Conservation (phyloP, 2,113 vertebrate genomes). For the Corydoras sp. region DNA sequence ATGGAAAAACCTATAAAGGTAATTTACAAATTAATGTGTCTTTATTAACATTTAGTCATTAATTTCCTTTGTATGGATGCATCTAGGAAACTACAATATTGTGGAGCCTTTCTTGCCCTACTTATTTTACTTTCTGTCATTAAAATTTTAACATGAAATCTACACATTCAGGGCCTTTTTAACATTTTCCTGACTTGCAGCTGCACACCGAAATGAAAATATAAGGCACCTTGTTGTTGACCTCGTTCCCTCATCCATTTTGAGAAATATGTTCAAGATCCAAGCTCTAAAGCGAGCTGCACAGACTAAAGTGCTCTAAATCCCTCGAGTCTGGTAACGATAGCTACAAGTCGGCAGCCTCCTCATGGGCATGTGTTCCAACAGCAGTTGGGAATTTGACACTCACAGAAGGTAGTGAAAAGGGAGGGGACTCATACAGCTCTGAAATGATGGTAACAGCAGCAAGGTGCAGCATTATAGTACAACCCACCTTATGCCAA, state of each 20-base stretch:
- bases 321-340: constrained; percentile 25
- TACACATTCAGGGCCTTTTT: constrained; percentile 1
- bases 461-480: not conserved
- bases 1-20: no score
- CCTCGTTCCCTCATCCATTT: constrained; percentile 1
- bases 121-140: no score
- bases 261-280: constrained; percentile 11
- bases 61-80: no score
- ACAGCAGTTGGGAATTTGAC: constrained; percentile 7
- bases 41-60: no score
- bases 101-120: no score
- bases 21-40: no score
- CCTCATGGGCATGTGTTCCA: constrained; percentile 10
- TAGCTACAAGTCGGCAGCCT: constrained; percentile 33
- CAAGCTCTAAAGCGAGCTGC: not conserved
- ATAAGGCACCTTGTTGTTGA: constrained; percentile 5
- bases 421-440: constrained; percentile 3
- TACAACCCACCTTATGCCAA: not conserved
- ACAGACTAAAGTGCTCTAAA: constrained; percentile 23
- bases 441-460: constrained; percentile 15
- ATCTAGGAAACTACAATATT: no score
- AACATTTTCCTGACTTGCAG: not conserved
- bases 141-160: no score
- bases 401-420: constrained; percentile 8
- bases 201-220: not conserved